Percentiles rank a stretch among this genome's conserved stretches.
Evolutionary conservation across 2,113 vertebrate species (phyloP).

Genomic region (Cettia cetti): DNA sequence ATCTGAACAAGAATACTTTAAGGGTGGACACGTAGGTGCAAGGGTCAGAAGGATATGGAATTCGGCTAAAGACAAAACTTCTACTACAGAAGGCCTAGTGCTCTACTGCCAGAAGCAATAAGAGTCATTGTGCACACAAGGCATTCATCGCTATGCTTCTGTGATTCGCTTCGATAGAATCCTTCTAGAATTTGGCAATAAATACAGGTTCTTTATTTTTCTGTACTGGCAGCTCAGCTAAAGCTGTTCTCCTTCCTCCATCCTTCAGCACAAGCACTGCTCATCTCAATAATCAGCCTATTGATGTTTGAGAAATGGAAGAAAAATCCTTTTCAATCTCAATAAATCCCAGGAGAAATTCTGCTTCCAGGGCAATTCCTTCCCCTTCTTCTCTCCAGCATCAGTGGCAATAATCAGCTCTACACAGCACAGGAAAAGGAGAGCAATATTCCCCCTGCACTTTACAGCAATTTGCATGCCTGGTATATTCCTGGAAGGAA

Average conservation of each 20-base stretch:
- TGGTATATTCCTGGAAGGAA: neutral
- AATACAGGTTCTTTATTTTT: conserved; percentile 12
- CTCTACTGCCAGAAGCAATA: neutral
- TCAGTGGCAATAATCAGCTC: neutral
- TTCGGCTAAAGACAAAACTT: neutral
- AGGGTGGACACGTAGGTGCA: neutral
- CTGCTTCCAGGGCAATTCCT: neutral
- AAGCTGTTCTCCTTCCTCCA: neutral
- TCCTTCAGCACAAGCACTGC: neutral
- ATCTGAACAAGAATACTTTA: neutral
- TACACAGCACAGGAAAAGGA: neutral
- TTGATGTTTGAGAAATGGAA: neutral
- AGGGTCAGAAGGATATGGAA: neutral
- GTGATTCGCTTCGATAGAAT: neutral
- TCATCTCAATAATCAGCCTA: conserved; percentile 28
- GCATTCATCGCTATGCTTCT: neutral
- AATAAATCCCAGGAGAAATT: neutral
- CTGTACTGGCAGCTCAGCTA: conserved; percentile 2
- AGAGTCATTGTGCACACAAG: neutral
- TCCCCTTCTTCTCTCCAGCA: neutral
- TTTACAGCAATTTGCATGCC: neutral
- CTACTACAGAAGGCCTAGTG: neutral
- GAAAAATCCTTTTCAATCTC: neutral
- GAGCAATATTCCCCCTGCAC: neutral
- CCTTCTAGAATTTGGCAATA: neutral